Evolutionary conservation across 2,888 invertebrate species (phyloP).

Genomic region (Tolmerus cingulatus): DNA sequence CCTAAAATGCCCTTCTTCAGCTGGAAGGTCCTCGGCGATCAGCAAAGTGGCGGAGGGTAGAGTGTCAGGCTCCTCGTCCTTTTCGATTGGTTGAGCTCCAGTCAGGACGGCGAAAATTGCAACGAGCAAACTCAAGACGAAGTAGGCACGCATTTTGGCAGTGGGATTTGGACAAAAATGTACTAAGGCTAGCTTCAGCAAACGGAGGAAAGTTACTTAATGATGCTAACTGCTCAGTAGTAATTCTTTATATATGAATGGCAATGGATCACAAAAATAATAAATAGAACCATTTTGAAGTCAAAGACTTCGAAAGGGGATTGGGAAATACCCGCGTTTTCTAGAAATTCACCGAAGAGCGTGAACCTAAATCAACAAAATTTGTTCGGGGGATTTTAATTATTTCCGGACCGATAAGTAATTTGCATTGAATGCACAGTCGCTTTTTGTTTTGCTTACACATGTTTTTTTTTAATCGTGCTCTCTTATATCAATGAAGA

Average conservation of each 20-base stretch:
- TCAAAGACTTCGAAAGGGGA: not conserved
- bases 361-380: not conserved
- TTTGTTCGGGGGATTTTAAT: not conserved
- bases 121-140: not conserved
- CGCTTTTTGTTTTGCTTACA: not conserved
- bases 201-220: not conserved
- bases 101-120: not conserved
- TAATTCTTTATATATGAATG: not conserved
- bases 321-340: not conserved
- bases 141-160: not conserved
- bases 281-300: not conserved
- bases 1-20: conserved; percentile 43
- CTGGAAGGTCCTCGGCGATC: not conserved
- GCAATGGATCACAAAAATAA: not conserved
- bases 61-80: not conserved
- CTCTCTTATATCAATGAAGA: not conserved
- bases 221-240: not conserved
- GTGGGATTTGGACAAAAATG: not conserved
- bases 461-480: not conserved
- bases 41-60: not conserved
- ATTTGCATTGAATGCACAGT: not conserved
- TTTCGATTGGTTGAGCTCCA: not conserved
- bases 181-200: not conserved
- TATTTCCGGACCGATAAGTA: not conserved
- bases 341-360: not conserved